Evolutionary conservation across 1,140 invertebrate genomes (phyloP).

Genomic region (Zaprionus tsacasi): DNA sequence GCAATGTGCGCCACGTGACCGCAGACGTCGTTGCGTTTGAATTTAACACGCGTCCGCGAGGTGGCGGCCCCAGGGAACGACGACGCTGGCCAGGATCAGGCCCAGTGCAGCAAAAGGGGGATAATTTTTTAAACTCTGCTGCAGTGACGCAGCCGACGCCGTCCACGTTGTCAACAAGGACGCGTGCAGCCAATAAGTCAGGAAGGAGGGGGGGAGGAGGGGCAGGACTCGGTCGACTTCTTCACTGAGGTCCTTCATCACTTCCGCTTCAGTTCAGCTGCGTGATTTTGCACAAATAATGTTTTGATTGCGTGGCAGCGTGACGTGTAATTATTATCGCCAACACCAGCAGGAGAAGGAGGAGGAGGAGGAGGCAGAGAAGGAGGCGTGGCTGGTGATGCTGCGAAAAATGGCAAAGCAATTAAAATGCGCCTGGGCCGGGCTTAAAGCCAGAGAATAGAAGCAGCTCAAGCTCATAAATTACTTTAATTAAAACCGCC

Average conservation of each 20-base stretch:
- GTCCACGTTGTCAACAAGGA: constrained; percentile 33
- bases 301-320: constrained; percentile 83
- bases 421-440: constrained; percentile 61
- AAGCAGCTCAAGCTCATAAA: constrained; percentile 17
- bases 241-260: constrained; percentile 74
- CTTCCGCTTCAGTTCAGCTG: constrained; percentile 83
- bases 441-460: constrained; percentile 28
- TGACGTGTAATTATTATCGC: constrained; percentile 84
- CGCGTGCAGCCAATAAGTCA: constrained; percentile 84
- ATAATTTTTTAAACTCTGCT: constrained; percentile 68
- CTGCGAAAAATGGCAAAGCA: constrained; percentile 56
- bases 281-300: constrained; percentile 84
- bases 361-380: not conserved
- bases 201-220: not conserved
- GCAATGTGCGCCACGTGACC: constrained; percentile 70
- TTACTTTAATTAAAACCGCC: constrained; percentile 55
- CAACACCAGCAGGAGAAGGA: not conserved
- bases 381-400: constrained; percentile 43
- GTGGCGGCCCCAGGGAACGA: constrained; percentile 42
- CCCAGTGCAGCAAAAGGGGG: constrained; percentile 55
- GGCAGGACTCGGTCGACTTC: not conserved
- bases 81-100: constrained; percentile 16
- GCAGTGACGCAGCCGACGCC: not conserved
- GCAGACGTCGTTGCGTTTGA: constrained; percentile 64
- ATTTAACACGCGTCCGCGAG: constrained; percentile 68